Percentiles rank a stretch among this genome's conserved stretches.
Conservation (phyloP, 2,113 vertebrate genomes). For the Clarias batrachus region DNA sequence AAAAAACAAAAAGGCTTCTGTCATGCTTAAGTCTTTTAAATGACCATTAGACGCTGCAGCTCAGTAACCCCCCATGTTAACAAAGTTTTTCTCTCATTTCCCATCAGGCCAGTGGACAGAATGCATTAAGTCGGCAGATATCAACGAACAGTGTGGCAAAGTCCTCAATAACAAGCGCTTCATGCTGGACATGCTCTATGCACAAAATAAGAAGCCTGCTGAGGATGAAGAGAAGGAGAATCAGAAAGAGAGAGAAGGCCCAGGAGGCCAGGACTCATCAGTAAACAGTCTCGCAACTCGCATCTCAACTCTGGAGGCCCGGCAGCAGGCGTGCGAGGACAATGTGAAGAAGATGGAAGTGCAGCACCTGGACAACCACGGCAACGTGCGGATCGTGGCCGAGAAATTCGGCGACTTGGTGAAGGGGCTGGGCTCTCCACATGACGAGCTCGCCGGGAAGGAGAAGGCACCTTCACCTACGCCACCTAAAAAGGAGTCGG, state of each 20-base stretch:
- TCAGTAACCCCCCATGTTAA: not conserved
- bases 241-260: conserved; percentile 66
- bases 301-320: conserved; percentile 88
- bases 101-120: conserved; percentile 80
- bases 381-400: conserved; percentile 84
- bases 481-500: conserved; percentile 82
- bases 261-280: conserved; percentile 67
- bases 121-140: conserved; percentile 77
- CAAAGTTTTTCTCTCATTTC: conserved; percentile 6
- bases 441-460: conserved; percentile 77
- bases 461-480: conserved; percentile 55
- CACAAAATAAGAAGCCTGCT: conserved; percentile 79
- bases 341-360: conserved; percentile 81
- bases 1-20: not conserved
- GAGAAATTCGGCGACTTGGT: conserved; percentile 88
- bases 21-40: not conserved
- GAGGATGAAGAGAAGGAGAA: conserved; percentile 74
- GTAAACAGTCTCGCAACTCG: conserved; percentile 80
- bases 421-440: conserved; percentile 71
- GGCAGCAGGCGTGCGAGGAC: conserved; percentile 81
- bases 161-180: conserved; percentile 90
- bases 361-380: conserved; percentile 86
- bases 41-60: not conserved
- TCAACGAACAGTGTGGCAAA: conserved; percentile 85
- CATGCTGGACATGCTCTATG: conserved; percentile 96